Percentiles rank a stretch among this genome's conserved stretches.
Evolutionary conservation across 2,113 vertebrate species (phyloP).

Genomic region (Nerophis lumbriciformis): DNA sequence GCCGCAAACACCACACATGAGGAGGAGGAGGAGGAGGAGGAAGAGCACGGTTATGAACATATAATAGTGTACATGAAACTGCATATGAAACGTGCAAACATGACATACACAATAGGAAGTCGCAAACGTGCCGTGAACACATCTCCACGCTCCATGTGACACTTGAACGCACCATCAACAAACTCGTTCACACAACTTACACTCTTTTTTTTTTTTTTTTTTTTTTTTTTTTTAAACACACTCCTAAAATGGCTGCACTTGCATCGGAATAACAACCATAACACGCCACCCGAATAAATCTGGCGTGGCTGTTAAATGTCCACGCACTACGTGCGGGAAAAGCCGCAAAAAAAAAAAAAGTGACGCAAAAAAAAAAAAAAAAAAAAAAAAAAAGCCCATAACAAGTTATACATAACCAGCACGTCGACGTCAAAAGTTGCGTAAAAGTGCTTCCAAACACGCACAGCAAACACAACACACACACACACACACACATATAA

Average conservation of each 20-base stretch:
- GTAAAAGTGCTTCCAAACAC: neutral
- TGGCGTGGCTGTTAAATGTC: neutral
- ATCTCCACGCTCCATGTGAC: slow-evolving; percentile 1
- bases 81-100: neutral
- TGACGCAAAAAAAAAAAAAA: slow-evolving; percentile 1
- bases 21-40: neutral
- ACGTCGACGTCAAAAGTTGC: slow-evolving; percentile 7
- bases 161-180: neutral
- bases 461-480: neutral
- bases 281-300: neutral
- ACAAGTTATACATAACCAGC: neutral
- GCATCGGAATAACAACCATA: slow-evolving; percentile 5
- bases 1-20: slow-evolving; percentile 43
- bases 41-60: neutral
- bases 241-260: slow-evolving; percentile 4
- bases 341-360: neutral
- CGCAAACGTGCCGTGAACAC: neutral
- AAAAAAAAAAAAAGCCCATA: neutral
- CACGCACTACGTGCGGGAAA: neutral
- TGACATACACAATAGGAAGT: no score
- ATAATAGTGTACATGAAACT: neutral
- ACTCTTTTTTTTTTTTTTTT: no score
- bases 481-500: slow-evolving; percentile 13
- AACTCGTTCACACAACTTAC: no score
- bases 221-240: neutral